phyloP scores from a whole-genome alignment of 1,140 invertebrate species.

The Papilio glaucus region DNA sequence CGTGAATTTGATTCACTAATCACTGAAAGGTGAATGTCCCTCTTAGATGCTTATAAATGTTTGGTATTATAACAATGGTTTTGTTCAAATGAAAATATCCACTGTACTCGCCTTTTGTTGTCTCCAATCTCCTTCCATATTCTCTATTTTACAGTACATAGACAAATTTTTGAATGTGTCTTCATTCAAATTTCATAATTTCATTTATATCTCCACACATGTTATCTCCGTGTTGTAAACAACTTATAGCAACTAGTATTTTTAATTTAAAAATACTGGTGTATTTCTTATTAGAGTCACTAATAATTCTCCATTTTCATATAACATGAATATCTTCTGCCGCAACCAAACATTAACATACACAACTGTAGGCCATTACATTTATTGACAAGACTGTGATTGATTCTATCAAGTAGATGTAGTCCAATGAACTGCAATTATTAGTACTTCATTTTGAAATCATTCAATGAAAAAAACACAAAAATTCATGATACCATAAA shows the following conservation, averaged over 20 bases:
- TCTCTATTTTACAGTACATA: not conserved
- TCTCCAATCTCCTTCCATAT: not conserved
- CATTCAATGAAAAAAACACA: slow-evolving; percentile 4
- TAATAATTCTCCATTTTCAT: not conserved
- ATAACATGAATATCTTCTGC: not conserved
- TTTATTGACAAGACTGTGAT: not conserved
- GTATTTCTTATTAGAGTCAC: not conserved
- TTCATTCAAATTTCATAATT: not conserved
- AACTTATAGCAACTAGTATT: too few relatives aligned
- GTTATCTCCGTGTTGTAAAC: not conserved
- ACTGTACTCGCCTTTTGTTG: slow-evolving; percentile 18
- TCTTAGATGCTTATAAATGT: not conserved
- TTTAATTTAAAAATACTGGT: too few relatives aligned
- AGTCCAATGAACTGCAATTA: slow-evolving; percentile 20
- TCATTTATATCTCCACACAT: not conserved
- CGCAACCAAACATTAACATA: not conserved
- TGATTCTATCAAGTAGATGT: not conserved
- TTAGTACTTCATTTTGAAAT: slow-evolving; percentile 12
- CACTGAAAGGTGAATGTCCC: too few relatives aligned
- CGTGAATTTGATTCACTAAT: too few relatives aligned
- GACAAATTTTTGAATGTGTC: not conserved
- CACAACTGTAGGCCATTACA: slow-evolving; percentile 6
- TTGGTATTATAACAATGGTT: not conserved
- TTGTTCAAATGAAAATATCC: not conserved
- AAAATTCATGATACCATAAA: not conserved